These are phyloP conservation scores for Lepidocyrtinus sp. DNA, from an alignment of 2,888 invertebrate species.

Conservation along the genomic window DNA sequence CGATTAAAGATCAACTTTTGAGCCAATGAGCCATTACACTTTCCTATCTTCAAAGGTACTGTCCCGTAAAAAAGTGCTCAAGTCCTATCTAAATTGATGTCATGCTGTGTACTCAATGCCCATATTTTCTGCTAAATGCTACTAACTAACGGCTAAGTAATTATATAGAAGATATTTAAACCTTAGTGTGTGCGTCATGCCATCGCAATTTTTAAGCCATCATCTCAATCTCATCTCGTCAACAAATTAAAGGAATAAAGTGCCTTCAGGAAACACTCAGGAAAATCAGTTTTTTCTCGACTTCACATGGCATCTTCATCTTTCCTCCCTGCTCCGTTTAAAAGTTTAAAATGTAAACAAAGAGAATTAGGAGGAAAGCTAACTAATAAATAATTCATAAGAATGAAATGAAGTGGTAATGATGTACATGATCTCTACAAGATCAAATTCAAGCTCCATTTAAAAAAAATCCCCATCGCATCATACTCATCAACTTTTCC, in stretches of 20 bases:
- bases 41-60: not conserved
- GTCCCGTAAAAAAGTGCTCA: not conserved
- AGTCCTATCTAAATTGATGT: conserved; percentile 1
- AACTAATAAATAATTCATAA: not conserved
- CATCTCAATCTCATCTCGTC: not conserved
- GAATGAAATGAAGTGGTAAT: not conserved
- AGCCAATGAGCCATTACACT: too few species aligned
- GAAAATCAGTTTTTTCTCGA: too few species aligned
- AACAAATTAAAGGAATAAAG: not conserved
- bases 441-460: not conserved
- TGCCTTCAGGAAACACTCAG: not conserved
- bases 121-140: not conserved
- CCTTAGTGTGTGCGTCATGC: not conserved
- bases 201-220: not conserved
- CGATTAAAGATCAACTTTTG: too few species aligned
- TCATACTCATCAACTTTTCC: not conserved
- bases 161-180: not conserved
- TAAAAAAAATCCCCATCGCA: too few species aligned
- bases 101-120: not conserved
- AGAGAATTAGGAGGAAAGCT: not conserved
- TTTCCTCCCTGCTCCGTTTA: not conserved
- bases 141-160: not conserved
- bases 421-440: not conserved
- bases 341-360: not conserved
- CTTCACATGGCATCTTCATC: not conserved